Conservation (phyloP, 2,113 vertebrate species). For the Coptodon bakossiorum region DNA sequence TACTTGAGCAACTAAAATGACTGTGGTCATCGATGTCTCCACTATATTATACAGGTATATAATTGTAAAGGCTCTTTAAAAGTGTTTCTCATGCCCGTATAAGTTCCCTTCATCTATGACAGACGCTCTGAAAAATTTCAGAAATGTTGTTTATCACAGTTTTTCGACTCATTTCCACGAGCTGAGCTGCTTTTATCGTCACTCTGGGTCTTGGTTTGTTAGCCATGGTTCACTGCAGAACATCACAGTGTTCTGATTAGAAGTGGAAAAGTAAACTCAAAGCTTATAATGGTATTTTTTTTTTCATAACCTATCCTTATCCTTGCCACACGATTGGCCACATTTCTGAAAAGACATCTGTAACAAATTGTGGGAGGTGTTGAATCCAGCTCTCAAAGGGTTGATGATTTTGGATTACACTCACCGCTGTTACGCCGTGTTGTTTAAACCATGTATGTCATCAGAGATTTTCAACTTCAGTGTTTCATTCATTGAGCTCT, state of each 20-base stretch:
- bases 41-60: not conserved
- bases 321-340: not conserved
- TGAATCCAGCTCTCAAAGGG: not conserved
- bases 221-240: not conserved
- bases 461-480: not conserved
- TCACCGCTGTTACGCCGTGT: rapidly evolving
- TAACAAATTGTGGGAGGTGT: not conserved
- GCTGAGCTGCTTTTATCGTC: not conserved
- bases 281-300: not conserved
- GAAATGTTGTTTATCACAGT: not conserved
- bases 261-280: not conserved
- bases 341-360: not conserved
- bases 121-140: not conserved
- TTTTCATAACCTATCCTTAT: rapidly evolving
- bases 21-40: not conserved
- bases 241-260: not conserved
- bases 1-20: rapidly evolving
- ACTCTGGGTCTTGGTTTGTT: not conserved
- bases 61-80: not conserved
- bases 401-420: not conserved
- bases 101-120: not conserved
- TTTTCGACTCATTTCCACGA: not conserved
- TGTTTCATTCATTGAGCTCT: not conserved
- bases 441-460: not conserved
- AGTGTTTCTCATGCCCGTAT: rapidly evolving